Evolutionary conservation across 1,140 invertebrate species (phyloP).

Genomic region (Laupala kohalensis): DNA sequence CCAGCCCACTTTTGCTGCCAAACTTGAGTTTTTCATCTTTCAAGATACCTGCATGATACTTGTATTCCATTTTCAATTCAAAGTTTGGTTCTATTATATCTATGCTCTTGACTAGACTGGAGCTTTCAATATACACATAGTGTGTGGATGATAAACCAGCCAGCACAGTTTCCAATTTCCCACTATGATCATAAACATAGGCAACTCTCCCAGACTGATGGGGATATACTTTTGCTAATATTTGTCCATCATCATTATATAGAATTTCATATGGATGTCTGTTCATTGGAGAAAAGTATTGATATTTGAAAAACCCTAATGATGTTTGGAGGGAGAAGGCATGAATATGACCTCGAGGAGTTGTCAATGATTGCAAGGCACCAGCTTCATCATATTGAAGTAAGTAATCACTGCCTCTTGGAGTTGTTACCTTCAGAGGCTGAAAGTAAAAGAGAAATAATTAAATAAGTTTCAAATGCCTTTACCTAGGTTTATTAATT

Average conservation of each 20-base stretch:
- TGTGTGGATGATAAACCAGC: slow-evolving; percentile 77
- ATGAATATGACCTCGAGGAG: slow-evolving; percentile 83
- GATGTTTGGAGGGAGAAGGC: slow-evolving; percentile 83
- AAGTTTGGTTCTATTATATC: slow-evolving; percentile 75
- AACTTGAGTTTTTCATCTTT: slow-evolving; percentile 80
- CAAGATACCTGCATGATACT: slow-evolving; percentile 77
- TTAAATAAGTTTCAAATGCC: not conserved
- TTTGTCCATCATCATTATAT: slow-evolving; percentile 80
- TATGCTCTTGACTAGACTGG: slow-evolving; percentile 68
- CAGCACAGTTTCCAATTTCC: slow-evolving; percentile 70
- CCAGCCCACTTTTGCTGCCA: slow-evolving; percentile 64
- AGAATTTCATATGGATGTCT: slow-evolving; percentile 79
- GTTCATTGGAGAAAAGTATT: slow-evolving; percentile 81
- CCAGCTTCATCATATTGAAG: slow-evolving; percentile 85
- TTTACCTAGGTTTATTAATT: too few relatives aligned
- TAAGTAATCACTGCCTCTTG: slow-evolving; percentile 80
- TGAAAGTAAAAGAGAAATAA: slow-evolving; percentile 24
- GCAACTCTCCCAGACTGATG: slow-evolving; percentile 74
- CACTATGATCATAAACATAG: slow-evolving; percentile 73
- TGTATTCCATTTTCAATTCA: slow-evolving; percentile 75
- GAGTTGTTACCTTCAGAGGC: slow-evolving; percentile 82
- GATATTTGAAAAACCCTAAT: slow-evolving; percentile 82
- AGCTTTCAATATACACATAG: slow-evolving; percentile 75
- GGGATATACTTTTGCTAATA: slow-evolving; percentile 76
- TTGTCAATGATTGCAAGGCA: slow-evolving; percentile 78